Percentiles rank a stretch among this genome's conserved stretches.
phyloP scores from a whole-genome alignment of 2,888 invertebrate genomes.

The Macaria liturata region DNA sequence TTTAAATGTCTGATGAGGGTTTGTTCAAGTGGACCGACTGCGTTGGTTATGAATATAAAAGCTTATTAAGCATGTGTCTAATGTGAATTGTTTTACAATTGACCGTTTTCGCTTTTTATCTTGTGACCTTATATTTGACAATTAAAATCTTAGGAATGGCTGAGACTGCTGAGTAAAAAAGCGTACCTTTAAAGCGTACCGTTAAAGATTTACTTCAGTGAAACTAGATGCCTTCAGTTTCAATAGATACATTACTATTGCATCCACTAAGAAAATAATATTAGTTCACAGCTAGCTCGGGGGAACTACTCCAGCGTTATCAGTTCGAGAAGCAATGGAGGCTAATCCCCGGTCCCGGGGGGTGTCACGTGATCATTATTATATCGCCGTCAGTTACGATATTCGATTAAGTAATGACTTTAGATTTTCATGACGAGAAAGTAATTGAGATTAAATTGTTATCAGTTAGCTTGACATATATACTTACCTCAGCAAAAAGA shows the following conservation, averaged over 20 bases:
- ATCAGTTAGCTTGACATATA: no score
- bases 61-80: neutral
- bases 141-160: no score
- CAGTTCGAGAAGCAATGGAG: conserved; percentile 43
- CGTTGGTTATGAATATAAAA: conserved; percentile 15
- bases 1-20: conserved; percentile 25
- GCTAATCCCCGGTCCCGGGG: conserved; percentile 53
- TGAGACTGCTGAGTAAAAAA: no score
- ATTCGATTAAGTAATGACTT: conserved; percentile 12
- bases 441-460: neutral
- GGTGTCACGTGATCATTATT: conserved; percentile 56
- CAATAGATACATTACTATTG: neutral
- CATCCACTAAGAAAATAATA: conserved; percentile 21
- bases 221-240: no score
- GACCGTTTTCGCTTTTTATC: no score
- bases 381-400: conserved; percentile 32
- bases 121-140: no score
- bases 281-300: conserved; percentile 8
- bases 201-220: no score
- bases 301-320: conserved; percentile 33
- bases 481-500: no score
- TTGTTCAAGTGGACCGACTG: conserved; percentile 27
- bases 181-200: no score
- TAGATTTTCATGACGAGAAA: neutral
- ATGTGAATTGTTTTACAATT: neutral